Evolutionary conservation across 2,113 vertebrate genomes (phyloP), one percentile per base, ranked within the genome.

Genomic region (Xyrauchen texanus): DNA sequence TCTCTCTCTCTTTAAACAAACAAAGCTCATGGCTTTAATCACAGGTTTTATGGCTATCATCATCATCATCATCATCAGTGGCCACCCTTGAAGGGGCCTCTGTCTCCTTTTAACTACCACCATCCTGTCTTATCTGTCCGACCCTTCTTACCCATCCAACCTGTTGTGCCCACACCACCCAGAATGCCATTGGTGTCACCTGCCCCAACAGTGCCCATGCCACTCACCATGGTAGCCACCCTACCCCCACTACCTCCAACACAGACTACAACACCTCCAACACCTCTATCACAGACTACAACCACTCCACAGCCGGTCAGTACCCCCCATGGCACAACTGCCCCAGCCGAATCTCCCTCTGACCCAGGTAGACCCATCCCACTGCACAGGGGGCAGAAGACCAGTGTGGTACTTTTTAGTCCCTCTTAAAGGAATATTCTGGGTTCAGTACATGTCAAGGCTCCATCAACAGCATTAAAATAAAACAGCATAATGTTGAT

Each of bases 1-100:
- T 77, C 68, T 42, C 61, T 69, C 67, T 61, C 67, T 79, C 81
- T 66, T 4, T 87, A 58, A 75, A 21, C 80, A 84, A 67, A 60
- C 79, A 88, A 88, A 92, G 91, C 83, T 84, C 84, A 80, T 73
- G 83, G 86, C 77, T 82, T 79, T 68, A 83, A 86, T 81, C 85
- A 88, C 80, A 86, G 89, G 88, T 84, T 85, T 81, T 82, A 88
- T 70, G 85, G 87, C 70, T 83, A 88, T 67, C 81, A 79, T 77
- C 86, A 86, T 75, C 85, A 57, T 34, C 21, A 34, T 34, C 21
- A 34, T 34, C 21, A 34, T 34, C 21, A 47, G 9, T 79, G 60
- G 62, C 73, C 85, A 0, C 81, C 82, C 15, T 87, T 77, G 79
- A 85, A 72, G 6, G 76, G 81, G 44, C 86, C 85, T 34, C 21